A percentile compares a stretch with the other conserved stretches of the same genome.
phyloP scores from a whole-genome alignment of 2,888 invertebrate genomes.

The Oscheius sp. region DNA sequence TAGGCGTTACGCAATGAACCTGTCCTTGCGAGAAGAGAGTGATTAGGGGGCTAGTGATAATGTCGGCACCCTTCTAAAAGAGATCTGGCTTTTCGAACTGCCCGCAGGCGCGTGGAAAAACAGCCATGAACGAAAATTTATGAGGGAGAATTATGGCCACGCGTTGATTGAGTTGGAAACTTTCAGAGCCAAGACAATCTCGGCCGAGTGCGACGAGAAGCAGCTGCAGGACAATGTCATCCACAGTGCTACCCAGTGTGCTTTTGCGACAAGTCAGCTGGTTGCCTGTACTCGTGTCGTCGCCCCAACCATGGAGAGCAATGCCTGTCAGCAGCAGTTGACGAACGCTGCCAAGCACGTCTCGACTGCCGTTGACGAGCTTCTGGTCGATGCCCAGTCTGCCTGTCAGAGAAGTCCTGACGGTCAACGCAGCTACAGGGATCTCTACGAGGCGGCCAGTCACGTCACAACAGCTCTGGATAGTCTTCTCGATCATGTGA shows the following conservation, averaged over 20 bases:
- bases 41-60: no score
- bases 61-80: no score
- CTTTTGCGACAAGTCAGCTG: slow-evolving; percentile 94
- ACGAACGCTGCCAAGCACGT: slow-evolving; percentile 88
- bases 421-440: slow-evolving; percentile 77
- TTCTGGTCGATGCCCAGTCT: slow-evolving; percentile 80
- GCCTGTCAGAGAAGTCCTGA: slow-evolving; percentile 51
- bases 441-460: slow-evolving; percentile 84
- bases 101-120: no score
- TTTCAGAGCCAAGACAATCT: slow-evolving; percentile 90
- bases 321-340: slow-evolving; percentile 85
- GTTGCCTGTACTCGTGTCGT: slow-evolving; percentile 80
- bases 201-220: slow-evolving; percentile 85
- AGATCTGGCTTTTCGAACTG: no score
- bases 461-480: slow-evolving; percentile 87
- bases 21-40: no score
- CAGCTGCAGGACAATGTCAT: slow-evolving; percentile 81
- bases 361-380: slow-evolving; percentile 87
- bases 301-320: slow-evolving; percentile 78
- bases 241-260: slow-evolving; percentile 94
- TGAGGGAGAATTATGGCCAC: not conserved
- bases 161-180: not conserved
- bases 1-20: no score
- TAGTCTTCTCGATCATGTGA: slow-evolving; percentile 89
- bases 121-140: no score